phyloP scores from a whole-genome alignment of 2,797 vertebrate genomes.

The Heliangelus exortis region DNA sequence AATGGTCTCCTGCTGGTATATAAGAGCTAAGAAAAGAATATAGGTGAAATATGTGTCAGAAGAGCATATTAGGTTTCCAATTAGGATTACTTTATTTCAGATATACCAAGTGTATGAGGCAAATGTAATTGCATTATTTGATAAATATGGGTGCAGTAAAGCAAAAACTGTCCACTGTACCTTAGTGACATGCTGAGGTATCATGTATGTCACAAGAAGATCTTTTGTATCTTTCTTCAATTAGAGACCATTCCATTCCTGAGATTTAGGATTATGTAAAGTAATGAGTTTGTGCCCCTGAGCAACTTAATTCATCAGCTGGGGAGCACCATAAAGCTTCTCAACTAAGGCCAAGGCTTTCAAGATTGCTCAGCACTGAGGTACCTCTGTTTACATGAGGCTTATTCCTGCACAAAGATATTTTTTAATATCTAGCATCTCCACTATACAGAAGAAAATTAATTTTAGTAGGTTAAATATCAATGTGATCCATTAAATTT shows the following conservation, averaged over 20 bases:
- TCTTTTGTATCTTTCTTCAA: neutral
- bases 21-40: neutral
- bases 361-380: neutral
- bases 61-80: neutral
- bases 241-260: neutral
- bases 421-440: neutral
- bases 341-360: neutral
- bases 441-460: neutral
- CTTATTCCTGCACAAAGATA: neutral
- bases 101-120: neutral
- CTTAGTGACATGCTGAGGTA: neutral
- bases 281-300: neutral
- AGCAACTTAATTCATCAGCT: neutral
- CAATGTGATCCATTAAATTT: neutral
- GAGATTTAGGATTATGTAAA: neutral
- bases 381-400: neutral
- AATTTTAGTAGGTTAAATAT: neutral
- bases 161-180: neutral
- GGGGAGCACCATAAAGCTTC: neutral
- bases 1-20: neutral
- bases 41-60: neutral
- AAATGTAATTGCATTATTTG: neutral
- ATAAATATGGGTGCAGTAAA: neutral
- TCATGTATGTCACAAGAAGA: neutral
- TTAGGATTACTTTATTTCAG: neutral